Evolutionary conservation across 2,888 invertebrate genomes (phyloP).

Genomic region (Rhingia rostrata): DNA sequence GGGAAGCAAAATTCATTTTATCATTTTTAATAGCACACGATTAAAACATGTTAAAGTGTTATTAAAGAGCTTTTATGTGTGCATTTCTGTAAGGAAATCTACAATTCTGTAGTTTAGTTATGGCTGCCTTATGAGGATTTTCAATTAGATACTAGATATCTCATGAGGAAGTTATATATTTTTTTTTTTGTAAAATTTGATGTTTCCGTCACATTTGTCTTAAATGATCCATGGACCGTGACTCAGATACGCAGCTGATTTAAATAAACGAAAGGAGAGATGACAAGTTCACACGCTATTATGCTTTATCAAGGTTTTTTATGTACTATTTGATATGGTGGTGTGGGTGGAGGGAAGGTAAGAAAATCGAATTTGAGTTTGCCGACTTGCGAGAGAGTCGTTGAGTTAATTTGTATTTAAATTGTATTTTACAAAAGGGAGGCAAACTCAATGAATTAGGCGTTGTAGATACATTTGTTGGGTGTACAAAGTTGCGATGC

Average conservation of each 20-base stretch:
- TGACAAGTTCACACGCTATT: constrained; percentile 28
- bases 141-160: constrained; percentile 28
- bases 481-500: no score
- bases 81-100: constrained; percentile 26
- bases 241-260: constrained; percentile 14
- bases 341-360: not conserved
- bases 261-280: not conserved
- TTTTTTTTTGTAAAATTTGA: not conserved
- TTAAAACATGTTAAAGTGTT: constrained; percentile 71
- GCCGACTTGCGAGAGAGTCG: no score
- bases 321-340: not conserved
- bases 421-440: no score
- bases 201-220: constrained; percentile 41
- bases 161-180: not conserved
- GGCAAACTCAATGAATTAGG: no score
- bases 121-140: constrained; percentile 8
- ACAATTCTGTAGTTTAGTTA: constrained; percentile 1
- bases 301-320: constrained; percentile 26
- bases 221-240: constrained; percentile 33
- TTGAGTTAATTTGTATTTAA: no score
- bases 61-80: constrained; percentile 66
- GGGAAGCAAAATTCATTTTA: constrained; percentile 57
- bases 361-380: not conserved
- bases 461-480: no score
- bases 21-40: constrained; percentile 72